Evolutionary conservation across 2,888 invertebrate species (phyloP).

Genomic region (Cacoxenus indagator): DNA sequence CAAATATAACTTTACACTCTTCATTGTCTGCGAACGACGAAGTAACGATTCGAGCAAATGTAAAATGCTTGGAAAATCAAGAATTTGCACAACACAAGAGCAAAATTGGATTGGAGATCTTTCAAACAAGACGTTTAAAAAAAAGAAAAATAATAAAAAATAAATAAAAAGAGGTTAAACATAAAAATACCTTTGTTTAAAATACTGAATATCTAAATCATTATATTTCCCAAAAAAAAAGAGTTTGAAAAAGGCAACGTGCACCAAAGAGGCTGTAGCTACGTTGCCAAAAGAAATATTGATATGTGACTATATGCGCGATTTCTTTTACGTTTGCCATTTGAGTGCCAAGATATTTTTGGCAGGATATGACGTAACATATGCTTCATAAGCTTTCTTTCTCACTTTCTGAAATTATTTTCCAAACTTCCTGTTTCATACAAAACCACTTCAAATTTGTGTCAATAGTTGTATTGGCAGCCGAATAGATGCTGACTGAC

Average conservation of each 20-base stretch:
- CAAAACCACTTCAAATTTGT: background rate
- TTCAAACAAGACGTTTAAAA: no score
- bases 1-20: background rate
- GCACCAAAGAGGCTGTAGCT: no score
- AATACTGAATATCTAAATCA: no score
- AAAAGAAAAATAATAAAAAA: no score
- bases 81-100: no score
- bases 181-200: no score
- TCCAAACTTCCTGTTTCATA: background rate
- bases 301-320: background rate
- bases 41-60: no score
- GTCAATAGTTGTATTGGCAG: constrained; percentile 10
- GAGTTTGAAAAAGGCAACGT: no score
- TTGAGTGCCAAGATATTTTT: background rate
- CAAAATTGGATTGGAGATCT: no score
- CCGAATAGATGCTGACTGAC: background rate
- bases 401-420: background rate
- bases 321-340: background rate
- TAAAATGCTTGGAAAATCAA: no score
- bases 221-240: no score
- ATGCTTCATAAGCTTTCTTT: background rate
- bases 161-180: no score
- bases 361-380: background rate
- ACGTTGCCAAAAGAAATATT: background rate
- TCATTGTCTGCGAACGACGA: background rate